Conservation (phyloP, 92 coral and sea anemone species). For the Scolanthus callimorphus region DNA sequence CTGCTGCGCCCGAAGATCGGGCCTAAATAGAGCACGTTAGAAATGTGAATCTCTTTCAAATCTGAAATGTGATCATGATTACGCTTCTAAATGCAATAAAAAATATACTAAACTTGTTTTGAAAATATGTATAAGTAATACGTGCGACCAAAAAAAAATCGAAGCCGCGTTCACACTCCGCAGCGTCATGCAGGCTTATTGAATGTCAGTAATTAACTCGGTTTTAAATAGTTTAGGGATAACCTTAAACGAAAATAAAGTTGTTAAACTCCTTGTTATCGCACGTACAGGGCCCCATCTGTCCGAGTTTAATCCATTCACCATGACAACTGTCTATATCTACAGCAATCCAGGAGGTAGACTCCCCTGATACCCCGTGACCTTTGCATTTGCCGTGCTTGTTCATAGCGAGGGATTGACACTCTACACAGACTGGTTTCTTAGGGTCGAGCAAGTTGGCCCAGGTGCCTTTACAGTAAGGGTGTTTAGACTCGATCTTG, state of each 20-base stretch:
- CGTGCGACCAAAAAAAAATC: too few species aligned
- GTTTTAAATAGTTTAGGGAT: not conserved
- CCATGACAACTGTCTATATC: constrained; percentile 89
- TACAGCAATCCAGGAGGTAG: constrained; percentile 91
- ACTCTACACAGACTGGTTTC: constrained; percentile 93
- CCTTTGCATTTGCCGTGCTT: constrained; percentile 86
- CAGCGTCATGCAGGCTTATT: too few species aligned
- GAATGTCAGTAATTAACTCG: too few species aligned
- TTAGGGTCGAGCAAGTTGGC: constrained; percentile 73
- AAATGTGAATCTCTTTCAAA: too few species aligned
- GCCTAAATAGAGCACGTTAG: too few species aligned
- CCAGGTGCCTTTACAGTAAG: constrained; percentile 95
- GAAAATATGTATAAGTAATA: too few species aligned
- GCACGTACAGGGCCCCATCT: constrained; percentile 71
- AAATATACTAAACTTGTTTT: too few species aligned
- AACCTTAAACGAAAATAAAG: constrained; percentile 82
- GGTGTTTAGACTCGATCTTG: constrained; percentile 87
- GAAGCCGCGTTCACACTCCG: too few species aligned
- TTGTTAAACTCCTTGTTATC: constrained; percentile 73
- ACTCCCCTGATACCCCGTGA: constrained; percentile 76
- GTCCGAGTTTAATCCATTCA: constrained; percentile 86
- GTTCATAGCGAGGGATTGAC: constrained; percentile 85
- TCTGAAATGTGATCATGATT: too few species aligned
- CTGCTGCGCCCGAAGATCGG: too few species aligned
- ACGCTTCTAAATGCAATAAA: too few species aligned